These are phyloP conservation scores for Zingel zingel DNA, from an alignment of 2,113 vertebrate species.

Conservation along the genomic window DNA sequence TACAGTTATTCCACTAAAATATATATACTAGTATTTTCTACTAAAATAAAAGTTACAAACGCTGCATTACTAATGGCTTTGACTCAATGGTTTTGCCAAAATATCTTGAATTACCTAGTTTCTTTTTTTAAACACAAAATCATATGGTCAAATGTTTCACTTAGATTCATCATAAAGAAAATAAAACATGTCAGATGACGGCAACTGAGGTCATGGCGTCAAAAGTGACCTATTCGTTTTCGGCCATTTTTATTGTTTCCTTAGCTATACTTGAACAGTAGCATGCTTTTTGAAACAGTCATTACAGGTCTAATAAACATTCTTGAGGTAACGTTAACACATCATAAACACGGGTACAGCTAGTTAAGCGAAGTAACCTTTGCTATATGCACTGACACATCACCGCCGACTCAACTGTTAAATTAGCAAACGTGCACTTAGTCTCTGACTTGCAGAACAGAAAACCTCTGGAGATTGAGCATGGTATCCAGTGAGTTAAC, in stretches of 20 bases:
- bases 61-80: not conserved
- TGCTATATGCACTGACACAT: not conserved
- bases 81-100: not conserved
- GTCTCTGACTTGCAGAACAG: not conserved
- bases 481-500: too few relatives aligned
- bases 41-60: not conserved
- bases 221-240: not conserved
- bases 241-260: not conserved
- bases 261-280: too few relatives aligned
- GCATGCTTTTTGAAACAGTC: not conserved
- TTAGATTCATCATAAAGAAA: not conserved
- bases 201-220: not conserved
- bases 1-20: too few relatives aligned
- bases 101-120: not conserved
- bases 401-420: not conserved
- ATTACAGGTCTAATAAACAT: too few relatives aligned
- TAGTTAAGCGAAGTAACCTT: not conserved
- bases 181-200: too few relatives aligned
- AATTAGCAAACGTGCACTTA: not conserved
- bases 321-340: not conserved
- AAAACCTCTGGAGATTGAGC: too few relatives aligned
- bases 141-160: not conserved
- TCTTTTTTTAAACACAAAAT: not conserved
- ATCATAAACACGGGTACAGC: accelerated
- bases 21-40: too few relatives aligned